Evolutionary conservation across 2,888 invertebrate species (phyloP), one percentile per base, ranked within the genome.

Genomic region (Ochropleura plecta): DNA sequence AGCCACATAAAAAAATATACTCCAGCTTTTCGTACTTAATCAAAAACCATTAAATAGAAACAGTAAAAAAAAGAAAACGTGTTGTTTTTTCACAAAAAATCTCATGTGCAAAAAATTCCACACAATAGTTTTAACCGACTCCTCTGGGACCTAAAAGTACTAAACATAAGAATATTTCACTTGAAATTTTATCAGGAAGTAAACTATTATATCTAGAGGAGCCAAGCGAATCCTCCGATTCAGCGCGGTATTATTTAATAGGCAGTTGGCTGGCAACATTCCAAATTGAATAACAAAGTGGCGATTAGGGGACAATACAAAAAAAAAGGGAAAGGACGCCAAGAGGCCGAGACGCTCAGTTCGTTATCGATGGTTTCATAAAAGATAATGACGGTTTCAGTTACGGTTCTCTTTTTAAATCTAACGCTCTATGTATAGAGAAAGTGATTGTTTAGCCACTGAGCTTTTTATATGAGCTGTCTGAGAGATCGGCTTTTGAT

Each of bases 251-350:
- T 90, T 92, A 91, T 93, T 92, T 91, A 92, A 91, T 90, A 90
- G 90, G 89, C 88, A 85, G 88, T 86, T 88, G 84, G 87, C 88
- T 94, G 94, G 94, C 93, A 88, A 82, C 84, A 83, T 85, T 91
- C 94, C 94, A 94, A 93, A 94, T 93, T 93, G 93, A 93, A 94
- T 94, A 93, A 93, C 93, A 92, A 93, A 94, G 92, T 94, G 90
- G 89, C 91, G 92, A 93, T 94, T 93, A 93, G 90, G 89, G 88
- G 89, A 90, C 90, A 90, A 91, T 87, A 89, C 88, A 88, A 89
- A 87, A 89, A 89, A 89, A 89, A 89, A 88, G 87, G 84, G 86
- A 88, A 90, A 90, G 87, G 85, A 78, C 70, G 79, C 86, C 76
- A 79, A 79, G 84, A 82, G 79, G 79, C 74, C 72, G 79, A 83